Percentiles rank a stretch among this genome's conserved stretches.
Evolutionary conservation across 2,113 vertebrate genomes (phyloP).

Genomic region (Lophotis ruficrista): DNA sequence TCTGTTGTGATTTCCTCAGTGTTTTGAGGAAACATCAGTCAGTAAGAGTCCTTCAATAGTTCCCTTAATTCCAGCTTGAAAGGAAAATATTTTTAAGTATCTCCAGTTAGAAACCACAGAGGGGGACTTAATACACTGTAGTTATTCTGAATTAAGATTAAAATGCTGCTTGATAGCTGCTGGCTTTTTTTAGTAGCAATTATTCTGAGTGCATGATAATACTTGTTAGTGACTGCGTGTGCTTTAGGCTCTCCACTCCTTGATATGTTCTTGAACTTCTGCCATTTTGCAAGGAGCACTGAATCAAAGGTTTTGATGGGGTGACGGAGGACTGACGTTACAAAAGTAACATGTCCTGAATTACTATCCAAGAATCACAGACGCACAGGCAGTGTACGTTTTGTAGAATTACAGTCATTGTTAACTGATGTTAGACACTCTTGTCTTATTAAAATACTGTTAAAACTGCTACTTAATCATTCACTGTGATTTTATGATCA

Average conservation of each 20-base stretch:
- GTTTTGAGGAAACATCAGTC: not conserved
- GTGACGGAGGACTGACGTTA: not conserved
- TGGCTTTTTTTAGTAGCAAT: conserved; percentile 21
- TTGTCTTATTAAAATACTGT: not conserved
- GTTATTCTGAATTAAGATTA: conserved; percentile 36
- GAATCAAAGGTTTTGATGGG: conserved; percentile 1
- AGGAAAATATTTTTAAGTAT: not conserved
- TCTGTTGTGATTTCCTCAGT: not conserved
- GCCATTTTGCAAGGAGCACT: conserved; percentile 8
- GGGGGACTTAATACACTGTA: not conserved
- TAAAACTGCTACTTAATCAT: not conserved
- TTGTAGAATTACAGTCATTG: not conserved
- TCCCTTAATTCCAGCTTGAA: not conserved
- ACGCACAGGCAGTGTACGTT: not conserved
- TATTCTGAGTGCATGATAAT: conserved; percentile 29
- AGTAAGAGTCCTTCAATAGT: not conserved
- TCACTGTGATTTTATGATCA: not conserved
- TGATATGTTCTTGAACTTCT: conserved; percentile 51
- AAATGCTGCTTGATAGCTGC: not conserved
- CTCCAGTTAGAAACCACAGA: not conserved
- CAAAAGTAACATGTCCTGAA: not conserved
- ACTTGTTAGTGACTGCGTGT: not conserved
- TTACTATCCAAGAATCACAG: not conserved
- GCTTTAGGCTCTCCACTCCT: conserved; percentile 2
- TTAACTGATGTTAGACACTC: not conserved